Base-by-base conservation (phyloP, 2,888 invertebrate genomes). In the Dryocosmus kuriphilus region DNA sequence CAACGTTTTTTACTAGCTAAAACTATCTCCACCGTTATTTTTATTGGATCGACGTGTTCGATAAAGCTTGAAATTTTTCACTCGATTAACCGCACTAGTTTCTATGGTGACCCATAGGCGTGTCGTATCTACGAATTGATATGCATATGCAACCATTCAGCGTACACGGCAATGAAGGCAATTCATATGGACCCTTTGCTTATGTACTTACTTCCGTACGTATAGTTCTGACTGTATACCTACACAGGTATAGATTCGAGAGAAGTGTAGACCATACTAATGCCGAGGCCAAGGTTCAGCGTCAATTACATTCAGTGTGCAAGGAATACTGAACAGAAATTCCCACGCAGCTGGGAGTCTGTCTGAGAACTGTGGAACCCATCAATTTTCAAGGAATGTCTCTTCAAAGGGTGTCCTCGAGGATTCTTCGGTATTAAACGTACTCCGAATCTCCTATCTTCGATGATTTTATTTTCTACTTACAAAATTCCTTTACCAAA, bases 301-400 rank as follows among this genome's bases (percentile, higher is more conserved):
- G 77, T 80, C 84, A 85, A 88, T 88, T 86, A 87, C 81, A 46
- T 38, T 30, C 77, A 80, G 82, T 81, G 76, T 80, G 71, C 74
- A 76, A n/a, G 75, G 80, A 82, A 84, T 80, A 82, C 77, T 81
- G 77, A 83, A 73, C 60, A 78, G 77, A 73, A 75, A 75, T 75
- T 76, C 63, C 73, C 46, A 63, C 73, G 73, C 14, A 73, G 65
- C 51, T 73, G 5, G 14, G 22, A 46, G 2, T 67, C 30, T n/a
- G n/a, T 2, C 27, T 71, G 30, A 32, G 71, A 51, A 46, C 27
- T 51, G 24, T 51, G n/a, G 30, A 30, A 51, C 51, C 51, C 83
- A 79, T 86, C 86, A 86, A 78, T 82, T 79, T 78, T 79, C 51
- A 79, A 79, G 75, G 75, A 79, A 85, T 82, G 67, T 83, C 81